Evolutionary conservation across 1,140 invertebrate species (phyloP), one percentile per base, ranked within the genome.

Genomic region (Ostrea denselamellosa): DNA sequence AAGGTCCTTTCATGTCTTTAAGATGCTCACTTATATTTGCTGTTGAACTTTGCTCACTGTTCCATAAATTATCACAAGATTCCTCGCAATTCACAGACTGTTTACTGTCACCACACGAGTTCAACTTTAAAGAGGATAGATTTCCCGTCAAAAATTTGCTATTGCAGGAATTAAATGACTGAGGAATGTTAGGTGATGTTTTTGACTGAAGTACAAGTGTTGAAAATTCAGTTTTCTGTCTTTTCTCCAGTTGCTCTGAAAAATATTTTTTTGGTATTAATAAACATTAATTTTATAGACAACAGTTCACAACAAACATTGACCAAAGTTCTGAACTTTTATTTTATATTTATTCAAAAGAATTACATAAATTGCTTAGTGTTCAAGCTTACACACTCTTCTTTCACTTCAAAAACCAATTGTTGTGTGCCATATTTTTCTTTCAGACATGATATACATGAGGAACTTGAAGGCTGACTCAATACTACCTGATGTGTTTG

Each of bases 201-300:
- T 83, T 52, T 17, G 82, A 44, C 82, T 83, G 82, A 12, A 83
- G 51, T 5, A 83, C 82, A 10, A 14, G 52, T 83, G 17, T 9
- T 65, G 28, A 54, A 17, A n/a, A n/a, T 28, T 82, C 77, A n/a
- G 77, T 83, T 87, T 83, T 87, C 68, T 58, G 25, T 82, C 51
- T 81, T 34, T 87, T 87, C 22, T 82, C 86, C 56, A 77, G 68
- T 25, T 54, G 86, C 25, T 87, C 86, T 87, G 12, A 53, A 83
- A 82, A 54, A n/a, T 53, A 53, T 53, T 52, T 17, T 9, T 25
- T 51, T 83, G 0, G n/a, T 17, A 83, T 53, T 17, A 17, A 2
- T 17, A 19, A 5, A 83, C 14, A 22, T 44, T 5, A 44, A 44
- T 44, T 2, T 5, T 44, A 1, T 5, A 44, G 34, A 84, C 0